Evolutionary conservation across 2,888 invertebrate genomes (phyloP), one percentile per base, ranked within the genome.

Genomic region (Drosophila longiperda): DNA sequence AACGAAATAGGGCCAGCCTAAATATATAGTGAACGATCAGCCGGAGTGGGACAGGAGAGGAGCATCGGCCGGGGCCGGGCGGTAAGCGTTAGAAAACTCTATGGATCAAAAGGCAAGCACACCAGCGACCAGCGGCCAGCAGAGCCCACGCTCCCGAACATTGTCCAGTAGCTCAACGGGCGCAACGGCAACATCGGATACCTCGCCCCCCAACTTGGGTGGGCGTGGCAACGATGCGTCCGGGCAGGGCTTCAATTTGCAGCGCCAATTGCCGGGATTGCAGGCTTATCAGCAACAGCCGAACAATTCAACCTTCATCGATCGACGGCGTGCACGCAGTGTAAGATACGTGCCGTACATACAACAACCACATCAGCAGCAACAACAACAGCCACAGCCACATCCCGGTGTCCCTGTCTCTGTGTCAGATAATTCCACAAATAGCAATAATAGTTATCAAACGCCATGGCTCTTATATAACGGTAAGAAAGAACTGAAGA

Each of bases 21-120:
- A 53, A 49, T 33, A 67, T 50, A 38, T 29, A 38, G 40, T 49
- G 20, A 36, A 23, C 58, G 59, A 65, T 73, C 57, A 59, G 34
- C 15, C 2, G 7, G 17, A 69, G 54, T 29, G 55, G 62, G 62
- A 45, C 55, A 38, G 38, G 55, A n/a, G n/a, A n/a, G n/a, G n/a
- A 48, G 52, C 60, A 62, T 57, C 34, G 69, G 65, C 50, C 65
- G 60, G 26, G 62, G 58, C 62, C 63, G 61, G 54, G 57, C 57
- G 60, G 40, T 42, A 61, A 72, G 72, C 50, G 33, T 68, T 67
- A 45, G 55, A 53, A 65, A 62, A 71, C 73, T 82, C 36, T 87
- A 97, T 97, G 97, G 97, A 97, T 94, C 97, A 96, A 93, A 97
- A 97, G 94, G 95, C 97, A 91, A 97, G 97, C 93, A 97, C 97